Percentiles rank a stretch among this genome's conserved stretches.
Evolutionary conservation across 2,888 invertebrate species (phyloP).

Genomic region (Hypercompe scribonia): DNA sequence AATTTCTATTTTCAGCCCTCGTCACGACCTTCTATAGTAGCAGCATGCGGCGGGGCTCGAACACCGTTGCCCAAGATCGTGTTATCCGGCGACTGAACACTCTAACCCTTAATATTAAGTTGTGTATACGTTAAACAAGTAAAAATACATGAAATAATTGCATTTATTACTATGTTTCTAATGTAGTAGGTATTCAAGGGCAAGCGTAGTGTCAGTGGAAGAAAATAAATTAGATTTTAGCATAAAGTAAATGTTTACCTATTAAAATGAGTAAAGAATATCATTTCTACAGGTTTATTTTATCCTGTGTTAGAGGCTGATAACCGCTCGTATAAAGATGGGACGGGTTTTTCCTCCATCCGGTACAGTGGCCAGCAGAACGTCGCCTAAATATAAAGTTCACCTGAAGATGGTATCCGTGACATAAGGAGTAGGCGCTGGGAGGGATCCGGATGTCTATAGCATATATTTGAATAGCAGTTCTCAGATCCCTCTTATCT

Average conservation of each 20-base stretch:
- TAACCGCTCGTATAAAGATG: too few relatives aligned
- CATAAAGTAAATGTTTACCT: not conserved
- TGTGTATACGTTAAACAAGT: conserved; percentile 5
- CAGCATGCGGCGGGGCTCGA: conserved; percentile 48
- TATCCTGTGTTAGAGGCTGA: too few relatives aligned
- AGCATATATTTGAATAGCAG: too few relatives aligned
- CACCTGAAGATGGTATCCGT: too few relatives aligned
- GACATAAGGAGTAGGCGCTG: too few relatives aligned
- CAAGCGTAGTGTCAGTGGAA: not conserved
- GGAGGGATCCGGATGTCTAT: too few relatives aligned
- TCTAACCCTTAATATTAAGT: not conserved
- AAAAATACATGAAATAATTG: not conserved
- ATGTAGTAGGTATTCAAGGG: not conserved
- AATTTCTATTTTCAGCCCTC: not conserved
- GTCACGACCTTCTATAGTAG: conserved; percentile 29
- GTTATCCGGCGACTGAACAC: conserved; percentile 60
- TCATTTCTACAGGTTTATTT: too few relatives aligned
- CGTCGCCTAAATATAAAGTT: too few relatives aligned
- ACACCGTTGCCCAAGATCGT: conserved; percentile 71
- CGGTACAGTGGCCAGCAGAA: too few relatives aligned
- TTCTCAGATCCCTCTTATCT: too few relatives aligned
- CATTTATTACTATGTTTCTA: not conserved
- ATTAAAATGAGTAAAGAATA: too few relatives aligned
- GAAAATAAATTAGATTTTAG: not conserved
- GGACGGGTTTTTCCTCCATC: too few relatives aligned